Percentiles rank a stretch among this genome's conserved stretches.
Evolutionary conservation across 2,888 invertebrate species (phyloP).

Genomic region (Leptopilina myrica): DNA sequence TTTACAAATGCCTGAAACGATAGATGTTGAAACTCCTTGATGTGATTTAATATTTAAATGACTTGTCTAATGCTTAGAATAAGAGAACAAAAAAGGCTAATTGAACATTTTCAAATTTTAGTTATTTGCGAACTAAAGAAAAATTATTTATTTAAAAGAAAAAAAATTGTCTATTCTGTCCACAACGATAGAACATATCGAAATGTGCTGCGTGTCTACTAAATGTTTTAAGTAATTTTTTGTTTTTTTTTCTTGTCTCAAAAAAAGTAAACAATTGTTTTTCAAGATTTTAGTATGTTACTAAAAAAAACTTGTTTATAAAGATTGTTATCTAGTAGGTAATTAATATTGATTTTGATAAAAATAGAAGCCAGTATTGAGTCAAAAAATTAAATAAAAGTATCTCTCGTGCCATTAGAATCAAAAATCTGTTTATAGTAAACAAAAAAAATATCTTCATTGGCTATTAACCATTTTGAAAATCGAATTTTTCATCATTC

Average conservation of each 20-base stretch:
- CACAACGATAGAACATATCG: constrained; percentile 8
- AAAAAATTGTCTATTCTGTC: background rate
- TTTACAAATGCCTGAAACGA: constrained; percentile 16
- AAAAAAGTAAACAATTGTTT: background rate
- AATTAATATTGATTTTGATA: constrained; percentile 11
- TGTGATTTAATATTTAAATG: constrained; percentile 31
- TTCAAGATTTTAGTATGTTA: background rate
- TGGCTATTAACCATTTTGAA: background rate
- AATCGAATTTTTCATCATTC: background rate
- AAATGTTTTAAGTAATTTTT: background rate
- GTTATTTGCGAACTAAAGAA: constrained; percentile 8
- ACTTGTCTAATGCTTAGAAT: constrained; percentile 15
- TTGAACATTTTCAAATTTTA: constrained; percentile 1
- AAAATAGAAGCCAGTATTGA: constrained; percentile 9
- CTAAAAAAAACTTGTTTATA: constrained; percentile 20
- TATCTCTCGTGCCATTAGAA: constrained; percentile 38
- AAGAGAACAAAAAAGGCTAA: background rate
- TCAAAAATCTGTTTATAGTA: constrained; percentile 1
- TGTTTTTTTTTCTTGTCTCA: background rate
- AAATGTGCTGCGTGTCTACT: constrained; percentile 1
- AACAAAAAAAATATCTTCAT: background rate
- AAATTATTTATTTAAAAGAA: constrained; percentile 22
- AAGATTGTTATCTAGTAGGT: constrained; percentile 32
- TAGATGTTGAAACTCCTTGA: constrained; percentile 26
- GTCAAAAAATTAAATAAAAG: background rate